Percentiles rank a stretch among this genome's conserved stretches.
Evolutionary conservation across 2,888 invertebrate genomes (phyloP).

Genomic region (Tenthredo notha): DNA sequence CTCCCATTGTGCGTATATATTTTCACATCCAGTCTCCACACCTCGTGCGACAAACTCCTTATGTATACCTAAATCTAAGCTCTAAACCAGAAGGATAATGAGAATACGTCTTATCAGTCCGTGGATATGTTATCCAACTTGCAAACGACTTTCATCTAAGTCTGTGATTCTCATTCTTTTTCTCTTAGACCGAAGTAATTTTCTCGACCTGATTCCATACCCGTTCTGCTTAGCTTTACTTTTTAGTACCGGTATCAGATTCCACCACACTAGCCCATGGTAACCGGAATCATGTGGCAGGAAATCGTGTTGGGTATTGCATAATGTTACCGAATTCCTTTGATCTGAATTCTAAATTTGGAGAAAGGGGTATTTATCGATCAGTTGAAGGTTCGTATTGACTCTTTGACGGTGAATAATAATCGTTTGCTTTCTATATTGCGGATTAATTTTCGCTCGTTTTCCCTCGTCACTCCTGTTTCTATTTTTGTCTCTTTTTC

Average conservation of each 20-base stretch:
- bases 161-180: neutral
- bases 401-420: neutral
- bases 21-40: conserved; percentile 9
- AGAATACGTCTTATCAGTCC: conserved; percentile 4
- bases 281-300: conserved; percentile 9
- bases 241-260: neutral
- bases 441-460: conserved; percentile 12
- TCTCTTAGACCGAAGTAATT: neutral
- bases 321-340: neutral
- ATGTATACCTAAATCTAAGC: too few relatives aligned
- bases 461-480: conserved; percentile 40
- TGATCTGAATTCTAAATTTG: neutral
- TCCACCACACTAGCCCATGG: neutral
- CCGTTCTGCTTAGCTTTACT: neutral
- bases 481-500: conserved; percentile 33
- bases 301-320: neutral
- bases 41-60: neutral
- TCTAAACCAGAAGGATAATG: neutral
- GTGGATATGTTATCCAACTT: neutral
- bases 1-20: conserved; percentile 24
- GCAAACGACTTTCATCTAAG: neutral
- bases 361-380: neutral
- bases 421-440: neutral
- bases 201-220: conserved; percentile 1
- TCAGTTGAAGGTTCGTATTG: neutral